Conservation (phyloP, 2,797 vertebrate species). For the Chelidonichthys spinosus region DNA sequence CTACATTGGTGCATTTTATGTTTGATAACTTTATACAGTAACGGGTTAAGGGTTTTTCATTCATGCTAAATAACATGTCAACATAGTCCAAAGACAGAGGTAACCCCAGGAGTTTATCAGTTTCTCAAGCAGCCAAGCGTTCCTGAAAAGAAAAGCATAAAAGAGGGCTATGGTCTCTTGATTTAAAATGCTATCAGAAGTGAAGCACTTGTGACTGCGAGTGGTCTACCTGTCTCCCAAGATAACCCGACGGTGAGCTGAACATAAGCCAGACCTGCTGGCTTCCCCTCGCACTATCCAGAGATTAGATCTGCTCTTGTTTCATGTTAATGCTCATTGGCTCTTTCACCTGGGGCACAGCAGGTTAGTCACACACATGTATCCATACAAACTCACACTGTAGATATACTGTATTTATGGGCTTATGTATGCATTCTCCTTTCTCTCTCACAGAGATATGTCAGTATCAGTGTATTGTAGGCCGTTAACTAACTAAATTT, state of each 20-base stretch:
- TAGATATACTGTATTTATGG: not conserved
- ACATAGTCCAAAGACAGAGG: conserved; percentile 14
- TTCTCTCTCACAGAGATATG: not conserved
- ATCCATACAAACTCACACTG: not conserved
- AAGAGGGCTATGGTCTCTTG: conserved; percentile 29
- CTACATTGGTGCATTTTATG: not conserved
- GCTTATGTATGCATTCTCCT: not conserved
- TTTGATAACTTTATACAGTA: not conserved
- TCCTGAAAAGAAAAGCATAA: conserved; percentile 36
- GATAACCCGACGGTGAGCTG: conserved; percentile 44
- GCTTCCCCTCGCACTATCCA: conserved; percentile 6
- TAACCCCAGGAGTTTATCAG: conserved; percentile 17
- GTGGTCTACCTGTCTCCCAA: conserved; percentile 32
- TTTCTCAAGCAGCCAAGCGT: conserved; percentile 28
- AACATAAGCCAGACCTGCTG: conserved; percentile 25
- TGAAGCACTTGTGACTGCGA: conserved; percentile 27
- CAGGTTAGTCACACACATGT: conserved; percentile 13
- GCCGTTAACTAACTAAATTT: not conserved
- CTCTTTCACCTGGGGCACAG: conserved; percentile 14
- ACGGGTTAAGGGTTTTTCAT: not conserved
- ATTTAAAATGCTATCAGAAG: conserved; percentile 48
- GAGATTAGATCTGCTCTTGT: conserved; percentile 28
- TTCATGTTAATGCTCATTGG: conserved; percentile 30
- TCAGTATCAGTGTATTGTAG: not conserved
- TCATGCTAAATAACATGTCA: conserved; percentile 3